Conservation (phyloP, 2,888 invertebrate genomes). For the Polyommatus iphigenia region DNA sequence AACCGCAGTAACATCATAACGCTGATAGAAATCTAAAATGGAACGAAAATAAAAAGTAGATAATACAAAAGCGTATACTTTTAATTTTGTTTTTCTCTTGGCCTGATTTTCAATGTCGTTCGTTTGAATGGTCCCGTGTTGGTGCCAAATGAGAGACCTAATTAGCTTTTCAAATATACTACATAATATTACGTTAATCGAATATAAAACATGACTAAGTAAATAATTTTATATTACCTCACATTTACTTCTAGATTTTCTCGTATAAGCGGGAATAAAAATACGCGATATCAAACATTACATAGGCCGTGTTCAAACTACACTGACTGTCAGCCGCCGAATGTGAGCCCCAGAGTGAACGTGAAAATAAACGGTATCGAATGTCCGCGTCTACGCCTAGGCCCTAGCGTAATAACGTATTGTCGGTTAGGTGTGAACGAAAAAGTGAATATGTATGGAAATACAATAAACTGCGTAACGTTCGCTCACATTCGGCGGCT, state of each 20-base stretch:
- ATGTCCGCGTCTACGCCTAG: too few species aligned
- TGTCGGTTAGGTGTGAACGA: too few species aligned
- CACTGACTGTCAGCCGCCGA: too few species aligned
- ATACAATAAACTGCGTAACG: too few species aligned
- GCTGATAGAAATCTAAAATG: background rate
- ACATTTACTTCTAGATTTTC: background rate
- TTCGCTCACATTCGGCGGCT: too few species aligned
- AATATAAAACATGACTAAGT: background rate
- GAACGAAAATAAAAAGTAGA: background rate
- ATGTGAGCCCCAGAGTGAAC: too few species aligned
- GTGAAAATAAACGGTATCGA: too few species aligned
- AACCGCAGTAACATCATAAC: background rate
- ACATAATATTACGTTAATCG: background rate
- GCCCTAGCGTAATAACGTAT: too few species aligned
- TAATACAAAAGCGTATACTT: background rate
- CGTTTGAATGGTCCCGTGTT: background rate
- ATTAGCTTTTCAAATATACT: slow-evolving; percentile 9
- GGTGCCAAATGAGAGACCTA: slow-evolving; percentile 7
- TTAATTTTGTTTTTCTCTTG: slow-evolving; percentile 11
- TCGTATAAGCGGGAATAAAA: too few species aligned
- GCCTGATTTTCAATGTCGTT: slow-evolving; percentile 5
- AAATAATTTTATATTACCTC: background rate
- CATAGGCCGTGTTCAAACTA: too few species aligned
- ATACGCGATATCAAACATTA: too few species aligned
- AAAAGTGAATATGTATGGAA: too few species aligned